Evolutionary conservation across 2,797 vertebrate genomes (phyloP).

Genomic region (Aeoliscus strigatus): DNA sequence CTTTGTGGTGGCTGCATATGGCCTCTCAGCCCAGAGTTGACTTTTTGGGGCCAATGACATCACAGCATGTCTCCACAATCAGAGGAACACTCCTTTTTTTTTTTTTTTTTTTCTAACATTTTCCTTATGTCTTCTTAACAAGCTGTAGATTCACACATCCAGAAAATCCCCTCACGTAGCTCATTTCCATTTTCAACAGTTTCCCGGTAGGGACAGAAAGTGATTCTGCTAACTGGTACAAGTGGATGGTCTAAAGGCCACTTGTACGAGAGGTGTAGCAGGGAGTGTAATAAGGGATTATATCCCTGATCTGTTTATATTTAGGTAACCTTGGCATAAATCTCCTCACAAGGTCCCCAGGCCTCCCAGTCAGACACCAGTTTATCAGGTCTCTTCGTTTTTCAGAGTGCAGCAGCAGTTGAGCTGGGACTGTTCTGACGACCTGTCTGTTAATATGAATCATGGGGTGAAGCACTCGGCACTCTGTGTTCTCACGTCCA

Average conservation of each 20-base stretch:
- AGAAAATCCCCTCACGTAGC: too few relatives aligned
- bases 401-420: slow-evolving; percentile 33
- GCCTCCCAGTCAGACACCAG: slow-evolving; percentile 17
- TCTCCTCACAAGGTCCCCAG: slow-evolving; percentile 14
- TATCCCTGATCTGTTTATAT: slow-evolving; percentile 50
- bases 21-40: too few relatives aligned
- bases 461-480: slow-evolving; percentile 43
- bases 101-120: too few relatives aligned
- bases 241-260: slow-evolving; percentile 2
- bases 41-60: too few relatives aligned
- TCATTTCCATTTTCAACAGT: too few relatives aligned
- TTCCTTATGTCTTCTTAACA: too few relatives aligned
- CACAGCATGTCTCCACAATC: too few relatives aligned
- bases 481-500: slow-evolving; percentile 48
- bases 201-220: too few relatives aligned
- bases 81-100: too few relatives aligned
- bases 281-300: slow-evolving; percentile 44
- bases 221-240: background rate
- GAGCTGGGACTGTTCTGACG: slow-evolving; percentile 39
- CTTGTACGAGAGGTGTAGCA: slow-evolving; percentile 12
- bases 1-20: too few relatives aligned
- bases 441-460: slow-evolving; percentile 49
- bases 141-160: too few relatives aligned
- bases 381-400: slow-evolving; percentile 39
- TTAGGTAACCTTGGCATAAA: slow-evolving; percentile 48